Conservation (phyloP, 2,113 vertebrate species). For the Aix galericulata region DNA sequence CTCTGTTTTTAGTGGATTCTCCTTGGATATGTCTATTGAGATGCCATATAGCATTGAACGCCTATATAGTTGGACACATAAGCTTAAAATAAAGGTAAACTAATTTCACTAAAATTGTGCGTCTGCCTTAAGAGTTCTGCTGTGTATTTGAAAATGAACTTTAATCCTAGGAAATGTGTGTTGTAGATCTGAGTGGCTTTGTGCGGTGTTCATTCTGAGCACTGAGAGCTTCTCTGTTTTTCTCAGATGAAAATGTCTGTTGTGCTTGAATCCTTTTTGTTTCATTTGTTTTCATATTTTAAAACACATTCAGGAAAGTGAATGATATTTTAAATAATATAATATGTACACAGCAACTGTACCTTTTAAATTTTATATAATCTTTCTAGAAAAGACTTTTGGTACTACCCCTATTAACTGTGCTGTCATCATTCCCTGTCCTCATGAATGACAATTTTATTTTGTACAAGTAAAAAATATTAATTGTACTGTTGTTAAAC, state of each 20-base stretch:
- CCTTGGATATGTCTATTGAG: constrained; percentile 80
- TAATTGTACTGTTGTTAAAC: not conserved
- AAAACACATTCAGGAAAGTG: not conserved
- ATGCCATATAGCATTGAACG: constrained; percentile 81
- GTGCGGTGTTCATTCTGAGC: not conserved
- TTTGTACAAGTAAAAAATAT: not conserved
- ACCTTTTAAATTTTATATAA: not conserved
- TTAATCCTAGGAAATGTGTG: not conserved
- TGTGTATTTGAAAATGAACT: not conserved
- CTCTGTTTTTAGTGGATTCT: constrained; percentile 76
- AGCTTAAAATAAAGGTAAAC: constrained; percentile 83
- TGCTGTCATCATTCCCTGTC: not conserved
- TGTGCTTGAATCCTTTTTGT: not conserved
- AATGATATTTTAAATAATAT: not conserved
- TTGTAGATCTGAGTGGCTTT: not conserved
- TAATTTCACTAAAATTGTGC: not conserved
- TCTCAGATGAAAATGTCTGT: not conserved
- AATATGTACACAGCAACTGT: not conserved
- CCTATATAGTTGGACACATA: constrained; percentile 77
- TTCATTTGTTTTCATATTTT: not conserved
- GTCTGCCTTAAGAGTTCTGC: not conserved
- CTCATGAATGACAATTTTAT: not conserved
- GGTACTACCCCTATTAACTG: not conserved
- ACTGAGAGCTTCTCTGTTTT: not conserved
- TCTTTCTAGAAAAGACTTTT: not conserved